Conservation (phyloP, 2,888 invertebrate genomes). For the Biston stratarius region DNA sequence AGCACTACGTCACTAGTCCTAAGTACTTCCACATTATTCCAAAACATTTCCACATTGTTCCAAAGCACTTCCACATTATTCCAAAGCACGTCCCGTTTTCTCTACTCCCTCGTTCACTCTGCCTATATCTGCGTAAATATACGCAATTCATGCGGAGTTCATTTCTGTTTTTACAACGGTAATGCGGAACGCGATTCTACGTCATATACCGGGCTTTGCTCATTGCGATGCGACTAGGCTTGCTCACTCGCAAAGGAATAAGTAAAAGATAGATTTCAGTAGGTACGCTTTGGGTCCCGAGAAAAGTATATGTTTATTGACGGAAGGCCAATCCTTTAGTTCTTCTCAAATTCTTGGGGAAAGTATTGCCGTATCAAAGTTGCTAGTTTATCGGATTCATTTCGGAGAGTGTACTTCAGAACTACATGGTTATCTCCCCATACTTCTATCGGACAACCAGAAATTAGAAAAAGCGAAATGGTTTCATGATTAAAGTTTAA, state of each 20-base stretch:
- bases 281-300: not conserved
- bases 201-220: constrained; percentile 36
- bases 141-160: constrained; percentile 55
- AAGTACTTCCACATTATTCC: constrained; percentile 20
- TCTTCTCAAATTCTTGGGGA: too few species aligned
- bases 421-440: too few species aligned
- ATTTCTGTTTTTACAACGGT: constrained; percentile 62
- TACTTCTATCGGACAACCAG: too few species aligned
- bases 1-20: not conserved
- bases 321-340: not conserved
- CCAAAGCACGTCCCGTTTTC: constrained; percentile 20
- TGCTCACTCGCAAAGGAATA: constrained; percentile 19
- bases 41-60: not conserved
- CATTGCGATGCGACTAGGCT: constrained; percentile 20
- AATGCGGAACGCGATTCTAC: constrained; percentile 46
- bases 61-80: not conserved
- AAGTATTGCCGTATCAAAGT: too few species aligned
- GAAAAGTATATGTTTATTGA: too few species aligned
- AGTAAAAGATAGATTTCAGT: constrained; percentile 19
- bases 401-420: too few species aligned
- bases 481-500: too few species aligned
- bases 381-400: too few species aligned
- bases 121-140: constrained; percentile 42
- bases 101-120: not conserved
- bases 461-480: too few species aligned